phyloP scores from a whole-genome alignment of 2,888 invertebrate genomes.

The Linyphia triangularis region DNA sequence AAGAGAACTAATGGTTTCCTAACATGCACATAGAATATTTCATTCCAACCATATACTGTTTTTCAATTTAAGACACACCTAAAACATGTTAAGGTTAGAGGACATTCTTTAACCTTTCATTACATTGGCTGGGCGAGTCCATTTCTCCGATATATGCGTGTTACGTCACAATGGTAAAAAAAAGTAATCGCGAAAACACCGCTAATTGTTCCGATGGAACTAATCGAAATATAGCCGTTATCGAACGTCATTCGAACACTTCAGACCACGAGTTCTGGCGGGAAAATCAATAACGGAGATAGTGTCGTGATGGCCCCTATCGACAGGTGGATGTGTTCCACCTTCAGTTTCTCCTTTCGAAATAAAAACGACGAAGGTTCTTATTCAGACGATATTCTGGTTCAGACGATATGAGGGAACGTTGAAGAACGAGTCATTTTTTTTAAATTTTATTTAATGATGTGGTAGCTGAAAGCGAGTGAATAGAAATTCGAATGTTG shows the following conservation, averaged over 20 bases:
- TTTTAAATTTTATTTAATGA: not conserved
- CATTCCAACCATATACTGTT: not conserved
- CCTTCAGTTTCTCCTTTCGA: not conserved
- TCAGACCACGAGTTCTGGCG: not conserved
- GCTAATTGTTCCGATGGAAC: not conserved
- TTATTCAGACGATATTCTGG: not conserved
- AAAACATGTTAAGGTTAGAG: not conserved
- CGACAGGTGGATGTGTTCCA: slow-evolving; percentile 52
- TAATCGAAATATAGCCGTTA: not conserved
- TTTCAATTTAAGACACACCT: not conserved
- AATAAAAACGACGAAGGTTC: not conserved
- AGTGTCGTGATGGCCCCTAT: slow-evolving; percentile 29
- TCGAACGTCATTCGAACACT: not conserved
- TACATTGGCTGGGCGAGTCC: not conserved
- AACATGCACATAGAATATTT: not conserved
- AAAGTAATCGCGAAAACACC: slow-evolving; percentile 6
- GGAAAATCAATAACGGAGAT: slow-evolving; percentile 57
- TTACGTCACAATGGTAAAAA: not conserved
- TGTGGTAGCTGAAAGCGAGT: not conserved
- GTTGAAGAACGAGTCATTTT: not conserved
- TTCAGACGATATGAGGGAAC: slow-evolving; percentile 13
- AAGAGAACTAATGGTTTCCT: not conserved
- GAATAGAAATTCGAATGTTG: not conserved
- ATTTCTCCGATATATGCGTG: not conserved
- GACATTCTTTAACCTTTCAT: not conserved